Evolutionary conservation across 2,113 vertebrate species (phyloP).

Genomic region (Forbesichthys papilliferus): DNA sequence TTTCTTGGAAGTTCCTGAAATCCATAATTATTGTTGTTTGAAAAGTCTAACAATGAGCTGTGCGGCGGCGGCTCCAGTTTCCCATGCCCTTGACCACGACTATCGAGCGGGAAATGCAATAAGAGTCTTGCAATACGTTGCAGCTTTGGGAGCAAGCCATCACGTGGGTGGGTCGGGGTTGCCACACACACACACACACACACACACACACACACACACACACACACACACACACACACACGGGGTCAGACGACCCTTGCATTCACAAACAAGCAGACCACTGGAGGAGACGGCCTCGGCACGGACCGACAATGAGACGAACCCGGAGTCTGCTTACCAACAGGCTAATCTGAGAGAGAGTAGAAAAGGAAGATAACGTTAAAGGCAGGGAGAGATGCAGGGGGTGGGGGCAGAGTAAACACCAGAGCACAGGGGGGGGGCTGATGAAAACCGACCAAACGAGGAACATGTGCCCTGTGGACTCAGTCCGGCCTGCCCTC

Average conservation of each 20-base stretch:
- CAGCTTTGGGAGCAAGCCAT: slow-evolving; percentile 50
- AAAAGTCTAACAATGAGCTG: slow-evolving; percentile 4
- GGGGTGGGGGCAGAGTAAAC: slow-evolving; percentile 48
- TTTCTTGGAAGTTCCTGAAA: slow-evolving; percentile 9
- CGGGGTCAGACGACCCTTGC: slow-evolving; percentile 32
- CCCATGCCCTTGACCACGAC: slow-evolving; percentile 30
- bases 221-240: too few relatives aligned
- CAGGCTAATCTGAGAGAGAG: slow-evolving; percentile 37
- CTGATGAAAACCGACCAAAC: slow-evolving; percentile 68
- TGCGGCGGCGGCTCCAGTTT: slow-evolving; percentile 22
- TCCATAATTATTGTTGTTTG: slow-evolving; percentile 44
- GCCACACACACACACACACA: slow-evolving; percentile 29
- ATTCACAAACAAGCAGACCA: slow-evolving; percentile 50
- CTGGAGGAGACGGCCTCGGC: slow-evolving; percentile 36
- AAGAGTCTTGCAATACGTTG: slow-evolving; percentile 45
- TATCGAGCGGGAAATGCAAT: slow-evolving; percentile 44
- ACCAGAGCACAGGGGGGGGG: slow-evolving; percentile 58
- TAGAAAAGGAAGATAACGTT: slow-evolving; percentile 43
- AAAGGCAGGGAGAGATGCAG: slow-evolving; percentile 48
- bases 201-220: too few relatives aligned
- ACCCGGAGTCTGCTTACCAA: slow-evolving; percentile 57
- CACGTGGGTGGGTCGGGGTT: slow-evolving; percentile 52
- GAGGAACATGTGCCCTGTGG: slow-evolving; percentile 62
- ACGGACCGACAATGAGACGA: slow-evolving; percentile 45
- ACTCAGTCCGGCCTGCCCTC: slow-evolving; percentile 48